These are phyloP conservation scores for Pachyramphus minor DNA, from an alignment of 2,113 vertebrate species.

Conservation along the genomic window DNA sequence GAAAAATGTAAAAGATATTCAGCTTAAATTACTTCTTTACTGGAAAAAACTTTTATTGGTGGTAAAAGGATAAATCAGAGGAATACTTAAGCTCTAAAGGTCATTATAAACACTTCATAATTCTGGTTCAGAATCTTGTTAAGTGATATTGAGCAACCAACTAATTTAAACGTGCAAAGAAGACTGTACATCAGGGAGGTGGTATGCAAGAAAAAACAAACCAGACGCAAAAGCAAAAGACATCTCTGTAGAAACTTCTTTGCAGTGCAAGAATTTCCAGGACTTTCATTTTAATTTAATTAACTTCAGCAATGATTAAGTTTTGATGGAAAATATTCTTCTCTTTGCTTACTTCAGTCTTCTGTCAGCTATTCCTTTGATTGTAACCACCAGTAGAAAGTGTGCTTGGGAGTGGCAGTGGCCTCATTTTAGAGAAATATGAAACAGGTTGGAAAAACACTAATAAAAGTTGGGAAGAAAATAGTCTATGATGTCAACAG, in stretches of 20 bases:
- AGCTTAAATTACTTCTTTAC: background rate
- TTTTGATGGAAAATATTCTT: background rate
- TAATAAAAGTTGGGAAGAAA: conserved; percentile 62
- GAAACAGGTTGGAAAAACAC: conserved; percentile 71
- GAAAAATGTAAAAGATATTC: background rate
- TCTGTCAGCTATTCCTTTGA: conserved; percentile 7
- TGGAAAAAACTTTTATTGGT: background rate
- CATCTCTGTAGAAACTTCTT: background rate
- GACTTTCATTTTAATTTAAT: background rate
- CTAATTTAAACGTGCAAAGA: background rate
- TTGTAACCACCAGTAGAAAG: conserved; percentile 37
- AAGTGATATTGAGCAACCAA: background rate
- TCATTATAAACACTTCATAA: background rate
- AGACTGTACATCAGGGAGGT: background rate
- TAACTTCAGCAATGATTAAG: background rate
- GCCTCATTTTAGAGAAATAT: conserved; percentile 56
- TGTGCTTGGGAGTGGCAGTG: conserved; percentile 25
- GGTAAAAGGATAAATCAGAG: background rate
- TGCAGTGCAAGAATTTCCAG: background rate
- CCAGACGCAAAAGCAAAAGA: background rate
- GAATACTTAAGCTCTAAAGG: background rate
- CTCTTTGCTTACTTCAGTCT: background rate
- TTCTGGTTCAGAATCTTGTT: background rate
- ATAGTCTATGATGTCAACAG: conserved; percentile 67
- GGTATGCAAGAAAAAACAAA: background rate